Conservation (phyloP, 2,888 invertebrate genomes). For the Petrolisthes manimaculis region DNA sequence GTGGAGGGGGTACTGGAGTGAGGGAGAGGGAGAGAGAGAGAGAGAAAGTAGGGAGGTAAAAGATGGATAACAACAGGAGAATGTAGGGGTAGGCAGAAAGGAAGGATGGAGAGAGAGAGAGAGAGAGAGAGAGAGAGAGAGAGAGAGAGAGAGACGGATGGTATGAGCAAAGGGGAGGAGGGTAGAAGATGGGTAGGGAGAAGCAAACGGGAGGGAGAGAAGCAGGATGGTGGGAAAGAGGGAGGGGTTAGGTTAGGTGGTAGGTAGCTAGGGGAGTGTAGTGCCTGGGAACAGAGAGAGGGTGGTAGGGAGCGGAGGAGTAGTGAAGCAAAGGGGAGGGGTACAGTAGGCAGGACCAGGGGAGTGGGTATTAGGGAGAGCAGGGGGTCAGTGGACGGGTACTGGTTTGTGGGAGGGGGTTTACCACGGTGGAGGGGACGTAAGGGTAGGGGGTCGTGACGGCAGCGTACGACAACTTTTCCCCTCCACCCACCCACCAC, state of each 20-base stretch:
- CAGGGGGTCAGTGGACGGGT: background rate
- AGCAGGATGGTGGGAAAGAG: background rate
- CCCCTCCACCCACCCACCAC: conserved; percentile 21
- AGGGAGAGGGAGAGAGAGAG: background rate
- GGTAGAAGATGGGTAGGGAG: background rate
- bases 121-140: background rate
- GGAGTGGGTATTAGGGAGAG: background rate
- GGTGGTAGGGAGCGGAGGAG: background rate
- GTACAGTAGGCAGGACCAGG: background rate
- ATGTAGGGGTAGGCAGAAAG: background rate
- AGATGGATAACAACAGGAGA: background rate
- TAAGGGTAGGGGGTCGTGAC: conserved; percentile 18
- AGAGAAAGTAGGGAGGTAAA: no score
- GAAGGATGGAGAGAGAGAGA: background rate
- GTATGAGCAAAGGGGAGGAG: background rate
- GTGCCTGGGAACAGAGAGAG: background rate
- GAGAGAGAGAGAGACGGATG: background rate
- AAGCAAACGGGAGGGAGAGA: background rate
- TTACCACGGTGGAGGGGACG: background rate
- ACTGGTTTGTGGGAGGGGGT: background rate
- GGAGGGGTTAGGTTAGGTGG: background rate
- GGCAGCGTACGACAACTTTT: conserved; percentile 45
- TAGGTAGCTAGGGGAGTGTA: background rate
- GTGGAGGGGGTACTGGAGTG: background rate
- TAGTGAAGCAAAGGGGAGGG: background rate